phyloP scores from a whole-genome alignment of 2,797 vertebrate genomes.

The Threskiornis aethiopicus region DNA sequence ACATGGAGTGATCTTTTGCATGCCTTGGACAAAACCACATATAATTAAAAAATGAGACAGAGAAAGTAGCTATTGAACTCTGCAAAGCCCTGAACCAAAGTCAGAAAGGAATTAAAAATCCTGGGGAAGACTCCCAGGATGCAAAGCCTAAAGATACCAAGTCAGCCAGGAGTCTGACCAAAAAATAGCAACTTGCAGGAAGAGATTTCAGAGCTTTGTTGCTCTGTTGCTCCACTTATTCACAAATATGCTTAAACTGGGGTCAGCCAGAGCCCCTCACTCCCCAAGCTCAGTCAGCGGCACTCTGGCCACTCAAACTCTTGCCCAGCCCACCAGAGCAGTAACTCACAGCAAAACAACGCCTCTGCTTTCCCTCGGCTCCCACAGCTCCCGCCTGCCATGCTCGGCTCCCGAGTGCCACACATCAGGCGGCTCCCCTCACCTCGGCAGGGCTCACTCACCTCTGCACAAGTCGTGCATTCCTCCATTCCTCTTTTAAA shows the following conservation, averaged over 20 bases:
- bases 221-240: neutral
- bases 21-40: neutral
- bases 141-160: neutral
- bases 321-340: neutral
- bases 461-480: slow-evolving; percentile 7
- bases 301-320: neutral
- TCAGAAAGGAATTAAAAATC: neutral
- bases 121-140: neutral
- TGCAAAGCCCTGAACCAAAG: neutral
- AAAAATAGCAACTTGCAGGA: neutral
- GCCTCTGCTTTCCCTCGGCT: neutral
- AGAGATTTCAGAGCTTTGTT: neutral
- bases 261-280: neutral
- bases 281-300: neutral
- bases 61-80: neutral
- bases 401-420: neutral
- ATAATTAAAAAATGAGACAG: neutral
- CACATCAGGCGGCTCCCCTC: neutral
- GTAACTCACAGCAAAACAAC: neutral
- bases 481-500: slow-evolving; percentile 42
- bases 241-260: neutral
- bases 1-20: neutral
- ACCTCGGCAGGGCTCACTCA: slow-evolving; percentile 54
- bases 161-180: neutral
- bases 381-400: neutral